Percentiles rank a stretch among this genome's conserved stretches.
Evolutionary conservation across 2,113 vertebrate genomes (phyloP).

Genomic region (Gymnogyps californianus): DNA sequence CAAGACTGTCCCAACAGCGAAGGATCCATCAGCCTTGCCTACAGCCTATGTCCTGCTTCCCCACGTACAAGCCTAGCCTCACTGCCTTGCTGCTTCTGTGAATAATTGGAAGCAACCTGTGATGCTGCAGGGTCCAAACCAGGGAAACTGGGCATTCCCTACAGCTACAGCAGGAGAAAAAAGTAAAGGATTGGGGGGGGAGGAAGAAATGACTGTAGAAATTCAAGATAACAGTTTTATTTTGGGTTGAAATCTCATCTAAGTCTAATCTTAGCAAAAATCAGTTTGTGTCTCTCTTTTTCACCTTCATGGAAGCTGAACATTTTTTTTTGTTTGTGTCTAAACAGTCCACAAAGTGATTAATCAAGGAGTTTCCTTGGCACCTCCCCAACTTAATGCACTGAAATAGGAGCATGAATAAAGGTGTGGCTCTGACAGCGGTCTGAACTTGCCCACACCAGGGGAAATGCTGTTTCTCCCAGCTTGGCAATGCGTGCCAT

Average conservation of each 20-base stretch:
- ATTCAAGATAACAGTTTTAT: background rate
- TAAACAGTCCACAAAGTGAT: background rate
- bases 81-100: background rate
- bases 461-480: background rate
- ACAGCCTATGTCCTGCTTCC: background rate
- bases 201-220: background rate
- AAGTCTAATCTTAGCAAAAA: background rate
- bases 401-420: background rate
- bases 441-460: background rate
- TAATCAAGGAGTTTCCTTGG: background rate
- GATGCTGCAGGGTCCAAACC: background rate
- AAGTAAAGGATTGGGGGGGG: background rate
- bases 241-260: background rate
- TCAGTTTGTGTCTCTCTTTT: background rate
- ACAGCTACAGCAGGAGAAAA: background rate
- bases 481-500: accelerated
- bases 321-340: background rate
- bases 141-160: background rate
- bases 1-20: background rate
- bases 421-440: background rate
- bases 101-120: background rate
- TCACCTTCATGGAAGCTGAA: background rate
- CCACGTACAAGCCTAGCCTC: too few relatives aligned
- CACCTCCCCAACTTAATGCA: background rate
- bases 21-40: background rate